A percentile compares a stretch with the other conserved stretches of the same genome.
These are phyloP conservation scores for Gnathonemus longibarbis DNA, from an alignment of 2,113 vertebrate genomes.

Conservation along the genomic window DNA sequence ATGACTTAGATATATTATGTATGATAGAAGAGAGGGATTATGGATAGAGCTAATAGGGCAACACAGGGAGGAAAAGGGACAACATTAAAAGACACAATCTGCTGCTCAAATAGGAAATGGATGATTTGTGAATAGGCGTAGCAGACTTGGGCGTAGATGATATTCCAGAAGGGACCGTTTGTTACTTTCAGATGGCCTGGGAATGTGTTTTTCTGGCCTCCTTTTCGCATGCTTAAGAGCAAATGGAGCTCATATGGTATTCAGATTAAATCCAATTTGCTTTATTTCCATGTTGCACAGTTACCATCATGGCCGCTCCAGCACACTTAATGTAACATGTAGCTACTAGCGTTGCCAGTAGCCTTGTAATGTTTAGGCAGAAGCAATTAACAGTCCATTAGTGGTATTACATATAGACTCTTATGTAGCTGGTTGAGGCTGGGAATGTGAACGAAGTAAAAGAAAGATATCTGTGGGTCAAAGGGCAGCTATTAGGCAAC, in stretches of 20 bases:
- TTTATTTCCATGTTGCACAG: neutral
- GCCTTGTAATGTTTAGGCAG: neutral
- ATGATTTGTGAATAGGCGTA: neutral
- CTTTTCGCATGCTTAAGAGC: neutral
- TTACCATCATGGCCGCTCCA: neutral
- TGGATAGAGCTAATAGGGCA: neutral
- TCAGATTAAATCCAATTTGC: neutral
- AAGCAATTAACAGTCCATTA: neutral
- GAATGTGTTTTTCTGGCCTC: neutral
- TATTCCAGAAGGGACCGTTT: neutral
- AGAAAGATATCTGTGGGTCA: neutral
- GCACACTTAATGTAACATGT: neutral
- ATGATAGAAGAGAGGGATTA: neutral
- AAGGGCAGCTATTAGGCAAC: neutral
- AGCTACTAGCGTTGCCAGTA: neutral
- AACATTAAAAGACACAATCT: neutral
- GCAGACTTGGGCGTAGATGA: neutral
- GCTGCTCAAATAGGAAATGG: neutral
- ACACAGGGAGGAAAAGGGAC: neutral
- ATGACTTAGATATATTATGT: neutral
- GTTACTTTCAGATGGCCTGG: neutral
- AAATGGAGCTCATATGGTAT: neutral
- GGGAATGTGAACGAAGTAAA: neutral
- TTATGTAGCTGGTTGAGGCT: neutral
- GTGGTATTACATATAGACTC: neutral